phyloP scores from a whole-genome alignment of 2,888 invertebrate species.

The Tipula vernalis region DNA sequence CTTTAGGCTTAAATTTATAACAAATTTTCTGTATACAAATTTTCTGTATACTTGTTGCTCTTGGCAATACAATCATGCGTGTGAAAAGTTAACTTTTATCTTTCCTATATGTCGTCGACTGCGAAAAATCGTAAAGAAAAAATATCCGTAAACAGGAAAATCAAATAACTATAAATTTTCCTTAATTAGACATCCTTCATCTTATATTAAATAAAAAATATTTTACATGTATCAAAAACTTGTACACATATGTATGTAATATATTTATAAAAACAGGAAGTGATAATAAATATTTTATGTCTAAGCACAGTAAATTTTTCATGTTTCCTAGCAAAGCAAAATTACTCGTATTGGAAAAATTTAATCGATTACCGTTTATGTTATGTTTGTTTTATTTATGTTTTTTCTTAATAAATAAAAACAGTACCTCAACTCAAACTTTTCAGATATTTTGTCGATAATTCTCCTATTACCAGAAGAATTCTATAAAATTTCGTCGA shows the following conservation, averaged over 20 bases:
- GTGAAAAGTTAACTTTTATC: not conserved
- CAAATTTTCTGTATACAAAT: too few species aligned
- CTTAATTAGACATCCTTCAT: not conserved
- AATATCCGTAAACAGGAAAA: not conserved
- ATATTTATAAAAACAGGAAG: not conserved
- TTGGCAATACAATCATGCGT: not conserved
- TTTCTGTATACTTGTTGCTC: too few species aligned
- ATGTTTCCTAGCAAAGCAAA: not conserved
- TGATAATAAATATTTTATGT: not conserved
- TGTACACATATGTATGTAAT: not conserved
- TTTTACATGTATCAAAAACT: not conserved
- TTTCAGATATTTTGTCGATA: not conserved
- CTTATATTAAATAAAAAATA: not conserved
- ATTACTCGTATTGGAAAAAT: not conserved
- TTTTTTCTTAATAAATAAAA: not conserved
- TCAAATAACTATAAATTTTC: not conserved
- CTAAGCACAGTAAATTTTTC: not conserved
- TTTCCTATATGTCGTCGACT: not conserved
- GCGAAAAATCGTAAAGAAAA: not conserved
- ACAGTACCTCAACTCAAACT: not conserved
- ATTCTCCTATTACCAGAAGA: not conserved
- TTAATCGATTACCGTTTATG: not conserved
- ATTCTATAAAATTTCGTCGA: not conserved
- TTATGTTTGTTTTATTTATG: not conserved
- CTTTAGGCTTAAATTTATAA: too few species aligned